These are phyloP conservation scores for Helobdella robusta DNA, from an alignment of 2,888 invertebrate genomes.

Conservation along the genomic window DNA sequence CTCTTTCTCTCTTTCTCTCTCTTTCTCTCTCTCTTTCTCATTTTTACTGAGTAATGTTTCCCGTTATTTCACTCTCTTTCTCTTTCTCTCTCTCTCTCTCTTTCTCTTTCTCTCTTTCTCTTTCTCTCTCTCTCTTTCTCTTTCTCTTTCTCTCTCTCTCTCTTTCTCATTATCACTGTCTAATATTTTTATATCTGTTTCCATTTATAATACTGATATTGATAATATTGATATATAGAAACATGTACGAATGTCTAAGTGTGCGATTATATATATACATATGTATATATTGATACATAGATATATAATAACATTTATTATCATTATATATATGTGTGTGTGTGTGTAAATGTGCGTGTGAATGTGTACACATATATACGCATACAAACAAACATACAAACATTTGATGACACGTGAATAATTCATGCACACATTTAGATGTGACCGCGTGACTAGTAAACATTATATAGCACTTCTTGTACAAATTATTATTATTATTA, in stretches of 20 bases:
- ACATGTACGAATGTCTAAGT: too few relatives aligned
- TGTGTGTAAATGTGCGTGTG: not conserved
- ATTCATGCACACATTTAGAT: too few relatives aligned
- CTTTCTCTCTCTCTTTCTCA: slow-evolving; percentile 10
- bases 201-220: too few relatives aligned
- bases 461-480: not conserved
- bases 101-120: not conserved
- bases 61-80: not conserved
- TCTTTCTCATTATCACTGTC: too few relatives aligned
- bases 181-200: too few relatives aligned
- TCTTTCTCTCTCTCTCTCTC: slow-evolving; percentile 16
- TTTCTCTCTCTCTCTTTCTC: slow-evolving; percentile 8
- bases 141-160: not conserved
- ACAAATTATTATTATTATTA: not conserved
- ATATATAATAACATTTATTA: not conserved
- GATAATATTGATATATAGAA: too few relatives aligned
- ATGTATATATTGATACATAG: too few relatives aligned
- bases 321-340: not conserved
- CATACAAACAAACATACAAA: too few relatives aligned
- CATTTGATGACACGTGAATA: too few relatives aligned
- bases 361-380: not conserved
- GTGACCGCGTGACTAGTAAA: not conserved
- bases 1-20: not conserved
- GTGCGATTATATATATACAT: too few relatives aligned
- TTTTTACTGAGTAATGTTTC: not conserved